These are phyloP conservation scores for Urosaurus nigricauda DNA, from an alignment of 2,797 vertebrate genomes.

Conservation along the genomic window DNA sequence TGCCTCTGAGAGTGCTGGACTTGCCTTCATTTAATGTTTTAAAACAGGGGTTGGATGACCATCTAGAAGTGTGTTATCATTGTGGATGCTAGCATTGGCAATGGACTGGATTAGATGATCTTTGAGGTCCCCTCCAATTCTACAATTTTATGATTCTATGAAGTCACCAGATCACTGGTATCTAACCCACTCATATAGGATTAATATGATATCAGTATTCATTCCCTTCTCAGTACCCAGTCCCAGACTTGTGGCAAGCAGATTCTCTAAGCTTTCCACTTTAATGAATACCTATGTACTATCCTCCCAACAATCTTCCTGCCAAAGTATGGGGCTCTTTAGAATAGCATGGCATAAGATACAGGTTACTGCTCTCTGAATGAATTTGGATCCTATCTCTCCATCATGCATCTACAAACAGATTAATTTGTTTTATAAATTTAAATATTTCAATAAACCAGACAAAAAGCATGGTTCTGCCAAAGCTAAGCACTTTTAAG, in stretches of 20 bases:
- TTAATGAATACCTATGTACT: neutral
- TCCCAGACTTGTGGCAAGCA: neutral
- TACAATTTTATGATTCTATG: no score
- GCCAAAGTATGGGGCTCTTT: neutral
- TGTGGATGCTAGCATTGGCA: no score
- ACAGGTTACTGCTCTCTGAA: neutral
- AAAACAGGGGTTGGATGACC: no score
- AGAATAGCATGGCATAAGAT: neutral
- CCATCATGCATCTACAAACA: neutral
- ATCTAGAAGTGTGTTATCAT: no score
- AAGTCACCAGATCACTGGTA: neutral
- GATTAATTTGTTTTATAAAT: neutral
- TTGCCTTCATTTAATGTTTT: no score
- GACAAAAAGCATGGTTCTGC: neutral
- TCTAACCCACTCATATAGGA: neutral
- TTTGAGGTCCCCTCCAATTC: no score
- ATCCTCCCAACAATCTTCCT: neutral
- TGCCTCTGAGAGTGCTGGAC: no score
- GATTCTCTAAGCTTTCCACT: neutral
- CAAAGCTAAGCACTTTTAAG: conserved; percentile 4
- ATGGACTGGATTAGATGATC: no score
- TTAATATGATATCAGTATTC: neutral
- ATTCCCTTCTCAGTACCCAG: neutral
- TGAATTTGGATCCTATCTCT: neutral
- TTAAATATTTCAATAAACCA: neutral